phyloP scores from a whole-genome alignment of 53 echinoderm and acorn worm genomes.

The Hippasteria phrygiana region DNA sequence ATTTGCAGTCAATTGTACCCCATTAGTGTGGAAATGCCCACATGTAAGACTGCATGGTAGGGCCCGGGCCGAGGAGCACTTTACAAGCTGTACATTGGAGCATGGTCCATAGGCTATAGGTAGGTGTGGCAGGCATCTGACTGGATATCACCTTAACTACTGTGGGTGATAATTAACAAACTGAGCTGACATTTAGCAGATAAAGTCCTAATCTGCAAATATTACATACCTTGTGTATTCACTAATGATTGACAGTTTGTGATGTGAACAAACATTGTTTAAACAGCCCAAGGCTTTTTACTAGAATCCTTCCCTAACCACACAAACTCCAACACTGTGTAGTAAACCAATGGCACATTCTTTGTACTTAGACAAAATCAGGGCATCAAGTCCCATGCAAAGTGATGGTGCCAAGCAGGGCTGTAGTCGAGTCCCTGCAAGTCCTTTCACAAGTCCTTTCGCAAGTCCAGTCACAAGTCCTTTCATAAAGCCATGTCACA shows the following conservation, averaged over 20 bases:
- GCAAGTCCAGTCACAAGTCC: too few relatives aligned
- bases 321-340: too few relatives aligned
- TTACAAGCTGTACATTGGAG: not conserved
- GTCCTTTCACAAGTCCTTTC: too few relatives aligned
- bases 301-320: not conserved
- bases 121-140: not conserved
- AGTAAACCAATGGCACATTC: too few relatives aligned
- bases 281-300: not conserved
- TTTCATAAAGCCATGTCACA: too few relatives aligned
- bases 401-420: too few relatives aligned
- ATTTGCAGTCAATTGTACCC: too few relatives aligned
- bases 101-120: not conserved
- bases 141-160: not conserved
- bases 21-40: too few relatives aligned
- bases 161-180: not conserved
- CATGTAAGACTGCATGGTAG: not conserved
- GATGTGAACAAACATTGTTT: slow-evolving; percentile 6
- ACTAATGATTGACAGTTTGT: slow-evolving; percentile 36
- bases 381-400: too few relatives aligned
- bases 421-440: too few relatives aligned
- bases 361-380: too few relatives aligned
- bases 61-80: not conserved
- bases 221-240: slow-evolving; percentile 30
- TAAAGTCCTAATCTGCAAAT: slow-evolving; percentile 13
- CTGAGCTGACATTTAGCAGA: slow-evolving; percentile 33